A percentile compares a stretch with the other conserved stretches of the same genome.
phyloP scores from a whole-genome alignment of 2,888 invertebrate species.

The Pilophorus perplexus region DNA sequence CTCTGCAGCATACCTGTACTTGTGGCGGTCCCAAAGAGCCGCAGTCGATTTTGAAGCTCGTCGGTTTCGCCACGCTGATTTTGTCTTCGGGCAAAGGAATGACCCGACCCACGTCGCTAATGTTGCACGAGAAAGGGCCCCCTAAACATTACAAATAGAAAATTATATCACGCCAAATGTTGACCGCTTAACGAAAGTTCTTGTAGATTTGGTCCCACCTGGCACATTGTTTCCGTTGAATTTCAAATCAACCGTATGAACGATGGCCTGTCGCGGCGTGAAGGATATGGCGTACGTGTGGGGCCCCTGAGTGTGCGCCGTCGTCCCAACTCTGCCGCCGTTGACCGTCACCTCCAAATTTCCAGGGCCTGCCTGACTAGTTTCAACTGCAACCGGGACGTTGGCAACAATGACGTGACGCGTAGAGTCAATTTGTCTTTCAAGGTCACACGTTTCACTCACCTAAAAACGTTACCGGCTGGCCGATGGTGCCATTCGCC shows the following conservation, averaged over 20 bases:
- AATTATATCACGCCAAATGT: not conserved
- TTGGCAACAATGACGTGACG: too few species aligned
- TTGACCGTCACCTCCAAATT: slow-evolving; percentile 98
- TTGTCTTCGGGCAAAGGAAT: slow-evolving; percentile 81
- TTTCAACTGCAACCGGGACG: slow-evolving; percentile 74
- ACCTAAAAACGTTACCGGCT: slow-evolving; percentile 89
- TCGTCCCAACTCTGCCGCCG: slow-evolving; percentile 93
- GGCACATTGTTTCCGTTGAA: slow-evolving; percentile 97
- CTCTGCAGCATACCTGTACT: slow-evolving; percentile 61
- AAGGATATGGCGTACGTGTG: slow-evolving; percentile 96
- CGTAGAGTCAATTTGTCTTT: too few species aligned
- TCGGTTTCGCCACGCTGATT: slow-evolving; percentile 79
- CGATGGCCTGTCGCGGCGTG: slow-evolving; percentile 85
- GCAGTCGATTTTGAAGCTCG: slow-evolving; percentile 84
- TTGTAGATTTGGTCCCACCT: too few species aligned
- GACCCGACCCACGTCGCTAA: slow-evolving; percentile 80
- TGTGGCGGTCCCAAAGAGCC: slow-evolving; percentile 65
- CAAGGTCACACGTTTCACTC: slow-evolving; percentile 46
- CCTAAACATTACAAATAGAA: slow-evolving; percentile 55
- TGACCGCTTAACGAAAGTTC: not conserved
- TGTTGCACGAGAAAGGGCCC: slow-evolving; percentile 76
- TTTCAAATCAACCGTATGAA: slow-evolving; percentile 89
- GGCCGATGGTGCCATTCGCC: slow-evolving; percentile 80
- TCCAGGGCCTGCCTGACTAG: slow-evolving; percentile 96
- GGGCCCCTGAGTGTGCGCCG: slow-evolving; percentile 93